Conservation (phyloP, 2,888 invertebrate species). For the Strigamia transsilvanica region DNA sequence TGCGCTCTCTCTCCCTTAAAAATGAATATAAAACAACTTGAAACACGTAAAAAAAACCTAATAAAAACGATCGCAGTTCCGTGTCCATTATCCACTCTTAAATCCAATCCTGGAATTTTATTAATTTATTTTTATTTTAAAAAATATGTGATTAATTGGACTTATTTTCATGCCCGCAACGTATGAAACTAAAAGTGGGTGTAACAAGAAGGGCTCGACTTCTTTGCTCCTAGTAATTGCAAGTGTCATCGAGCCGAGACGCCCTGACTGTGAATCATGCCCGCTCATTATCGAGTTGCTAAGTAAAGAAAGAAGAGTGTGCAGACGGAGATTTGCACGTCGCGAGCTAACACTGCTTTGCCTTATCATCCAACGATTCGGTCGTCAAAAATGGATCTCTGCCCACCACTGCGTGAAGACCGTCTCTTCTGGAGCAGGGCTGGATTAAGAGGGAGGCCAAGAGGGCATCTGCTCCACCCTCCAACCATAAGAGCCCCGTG, state of each 20-base stretch:
- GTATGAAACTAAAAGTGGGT: neutral
- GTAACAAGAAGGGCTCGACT: slow-evolving; percentile 1
- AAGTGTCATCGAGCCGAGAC: slow-evolving; percentile 33
- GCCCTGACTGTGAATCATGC: slow-evolving; percentile 37
- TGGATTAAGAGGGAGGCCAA: no score
- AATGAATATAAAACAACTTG: neutral
- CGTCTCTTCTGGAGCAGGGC: no score
- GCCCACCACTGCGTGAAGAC: neutral
- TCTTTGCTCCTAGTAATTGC: slow-evolving; percentile 29
- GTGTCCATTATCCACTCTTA: no score
- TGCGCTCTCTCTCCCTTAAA: neutral
- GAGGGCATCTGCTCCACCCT: no score
- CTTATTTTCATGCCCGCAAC: neutral
- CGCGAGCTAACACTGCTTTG: neutral
- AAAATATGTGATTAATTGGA: neutral
- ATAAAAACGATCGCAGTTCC: no score
- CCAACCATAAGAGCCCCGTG: neutral
- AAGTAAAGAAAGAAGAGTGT: neutral
- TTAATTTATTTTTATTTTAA: no score
- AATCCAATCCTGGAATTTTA: no score
- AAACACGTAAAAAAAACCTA: neutral
- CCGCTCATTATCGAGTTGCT: slow-evolving; percentile 36
- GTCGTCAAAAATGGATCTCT: neutral
- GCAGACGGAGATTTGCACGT: slow-evolving; percentile 9
- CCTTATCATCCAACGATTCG: neutral